phyloP scores from a whole-genome alignment of 2,888 invertebrate genomes.

The Microplitis manilae region DNA sequence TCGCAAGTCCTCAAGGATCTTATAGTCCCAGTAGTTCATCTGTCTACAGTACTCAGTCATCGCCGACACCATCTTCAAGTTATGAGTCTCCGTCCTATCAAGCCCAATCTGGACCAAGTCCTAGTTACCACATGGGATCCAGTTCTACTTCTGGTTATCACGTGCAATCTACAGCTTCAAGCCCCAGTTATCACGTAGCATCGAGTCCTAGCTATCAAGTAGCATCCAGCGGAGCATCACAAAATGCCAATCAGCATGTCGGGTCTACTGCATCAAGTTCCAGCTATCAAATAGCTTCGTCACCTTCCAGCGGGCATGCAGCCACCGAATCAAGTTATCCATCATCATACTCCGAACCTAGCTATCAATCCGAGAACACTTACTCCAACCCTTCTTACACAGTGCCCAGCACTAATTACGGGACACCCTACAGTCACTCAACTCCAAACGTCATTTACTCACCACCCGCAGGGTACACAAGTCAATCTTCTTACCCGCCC shows the following conservation, averaged over 20 bases:
- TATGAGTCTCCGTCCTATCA: not conserved
- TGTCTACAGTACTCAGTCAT: not conserved
- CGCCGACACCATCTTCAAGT: not conserved
- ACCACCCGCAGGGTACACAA: conserved; percentile 40
- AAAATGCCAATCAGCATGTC: not conserved
- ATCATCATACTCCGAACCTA: conserved; percentile 44
- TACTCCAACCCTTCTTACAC: conserved; percentile 47
- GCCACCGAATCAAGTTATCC: not conserved
- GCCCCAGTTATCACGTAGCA: not conserved
- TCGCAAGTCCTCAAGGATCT: conserved; percentile 45
- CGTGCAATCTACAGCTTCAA: not conserved
- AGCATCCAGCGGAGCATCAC: not conserved
- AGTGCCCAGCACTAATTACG: conserved; percentile 40
- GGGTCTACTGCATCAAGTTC: not conserved
- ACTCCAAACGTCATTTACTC: conserved; percentile 41
- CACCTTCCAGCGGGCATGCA: not conserved
- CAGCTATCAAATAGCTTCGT: not conserved
- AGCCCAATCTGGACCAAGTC: not conserved
- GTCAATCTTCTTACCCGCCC: conserved; percentile 47
- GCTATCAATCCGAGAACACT: conserved; percentile 58
- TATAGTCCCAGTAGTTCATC: not conserved
- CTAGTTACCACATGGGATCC: not conserved
- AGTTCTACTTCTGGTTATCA: not conserved
- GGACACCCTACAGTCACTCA: conserved; percentile 43
- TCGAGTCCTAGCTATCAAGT: not conserved